These are phyloP conservation scores for Melipona bicolor DNA, from an alignment of 2,888 invertebrate genomes.

Conservation along the genomic window DNA sequence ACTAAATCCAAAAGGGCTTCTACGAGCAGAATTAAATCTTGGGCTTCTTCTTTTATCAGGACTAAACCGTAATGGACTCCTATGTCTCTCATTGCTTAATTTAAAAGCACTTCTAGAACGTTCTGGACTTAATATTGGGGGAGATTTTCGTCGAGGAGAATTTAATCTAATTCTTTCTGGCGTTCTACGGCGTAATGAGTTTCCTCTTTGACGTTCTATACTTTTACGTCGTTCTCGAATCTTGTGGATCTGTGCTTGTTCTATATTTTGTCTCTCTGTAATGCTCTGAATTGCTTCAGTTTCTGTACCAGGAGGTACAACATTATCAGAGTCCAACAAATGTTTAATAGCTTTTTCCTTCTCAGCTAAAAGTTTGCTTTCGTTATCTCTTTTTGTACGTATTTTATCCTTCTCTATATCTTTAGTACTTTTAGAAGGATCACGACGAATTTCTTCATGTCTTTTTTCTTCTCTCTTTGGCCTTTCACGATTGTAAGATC, in stretches of 20 bases:
- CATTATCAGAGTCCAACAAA: conserved; percentile 80
- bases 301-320: conserved; percentile 82
- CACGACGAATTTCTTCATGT: conserved; percentile 77
- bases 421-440: conserved; percentile 81
- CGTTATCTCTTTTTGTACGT: conserved; percentile 78
- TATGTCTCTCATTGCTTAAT: conserved; percentile 59
- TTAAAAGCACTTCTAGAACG: conserved; percentile 69
- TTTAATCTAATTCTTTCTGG: conserved; percentile 61
- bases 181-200: conserved; percentile 67
- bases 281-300: conserved; percentile 80
- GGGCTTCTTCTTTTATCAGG: conserved; percentile 70
- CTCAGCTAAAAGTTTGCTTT: conserved; percentile 81
- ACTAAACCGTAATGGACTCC: conserved; percentile 66
- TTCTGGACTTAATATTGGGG: conserved; percentile 70
- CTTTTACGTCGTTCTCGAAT: conserved; percentile 74
- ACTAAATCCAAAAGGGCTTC: conserved; percentile 66
- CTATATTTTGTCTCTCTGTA: conserved; percentile 75
- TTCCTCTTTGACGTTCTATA: conserved; percentile 64
- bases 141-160: conserved; percentile 68
- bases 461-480: conserved; percentile 75
- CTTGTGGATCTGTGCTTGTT: conserved; percentile 67
- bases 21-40: conserved; percentile 63
- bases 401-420: conserved; percentile 82
- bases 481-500: conserved; percentile 69
- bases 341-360: conserved; percentile 82